Conservation (phyloP, 2,113 vertebrate species). For the Pangasianodon hypophthalmus region DNA sequence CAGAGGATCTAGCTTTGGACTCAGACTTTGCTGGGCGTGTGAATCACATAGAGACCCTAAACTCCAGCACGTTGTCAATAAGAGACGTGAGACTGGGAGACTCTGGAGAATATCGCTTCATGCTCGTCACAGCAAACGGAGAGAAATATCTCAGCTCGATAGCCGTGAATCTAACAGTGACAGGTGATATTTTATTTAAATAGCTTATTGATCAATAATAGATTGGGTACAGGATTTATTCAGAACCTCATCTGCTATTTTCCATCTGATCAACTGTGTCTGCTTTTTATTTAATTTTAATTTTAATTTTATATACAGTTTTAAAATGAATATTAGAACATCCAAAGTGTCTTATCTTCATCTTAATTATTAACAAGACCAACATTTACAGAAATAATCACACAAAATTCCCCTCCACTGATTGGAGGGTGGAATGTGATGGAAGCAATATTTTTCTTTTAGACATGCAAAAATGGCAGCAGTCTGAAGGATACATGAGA, state of each 20-base stretch:
- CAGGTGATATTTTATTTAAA: constrained; percentile 18
- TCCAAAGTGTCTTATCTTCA: too few relatives aligned
- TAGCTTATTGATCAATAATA: neutral
- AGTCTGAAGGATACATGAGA: too few relatives aligned
- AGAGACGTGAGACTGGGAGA: constrained; percentile 34
- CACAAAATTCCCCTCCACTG: too few relatives aligned
- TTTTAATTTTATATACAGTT: neutral
- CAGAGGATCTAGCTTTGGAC: constrained; percentile 36
- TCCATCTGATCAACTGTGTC: neutral
- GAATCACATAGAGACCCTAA: neutral
- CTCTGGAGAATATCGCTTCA: constrained; percentile 48
- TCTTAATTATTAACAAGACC: too few relatives aligned
- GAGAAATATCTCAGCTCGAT: neutral
- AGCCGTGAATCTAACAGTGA: constrained; percentile 23
- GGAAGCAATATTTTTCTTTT: too few relatives aligned
- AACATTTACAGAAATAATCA: too few relatives aligned
- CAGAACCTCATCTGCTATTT: neutral
- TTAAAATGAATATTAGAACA: neutral
- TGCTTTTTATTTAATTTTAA: neutral
- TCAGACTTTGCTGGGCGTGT: constrained; percentile 35
- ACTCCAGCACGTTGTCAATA: constrained; percentile 11
- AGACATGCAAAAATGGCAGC: too few relatives aligned
- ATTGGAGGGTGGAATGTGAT: too few relatives aligned
- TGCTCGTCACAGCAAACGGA: constrained; percentile 19
- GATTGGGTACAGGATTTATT: neutral